A percentile compares a stretch with the other conserved stretches of the same genome.
Evolutionary conservation across 2,797 vertebrate genomes (phyloP).

Genomic region (Moxostoma hubbsi): DNA sequence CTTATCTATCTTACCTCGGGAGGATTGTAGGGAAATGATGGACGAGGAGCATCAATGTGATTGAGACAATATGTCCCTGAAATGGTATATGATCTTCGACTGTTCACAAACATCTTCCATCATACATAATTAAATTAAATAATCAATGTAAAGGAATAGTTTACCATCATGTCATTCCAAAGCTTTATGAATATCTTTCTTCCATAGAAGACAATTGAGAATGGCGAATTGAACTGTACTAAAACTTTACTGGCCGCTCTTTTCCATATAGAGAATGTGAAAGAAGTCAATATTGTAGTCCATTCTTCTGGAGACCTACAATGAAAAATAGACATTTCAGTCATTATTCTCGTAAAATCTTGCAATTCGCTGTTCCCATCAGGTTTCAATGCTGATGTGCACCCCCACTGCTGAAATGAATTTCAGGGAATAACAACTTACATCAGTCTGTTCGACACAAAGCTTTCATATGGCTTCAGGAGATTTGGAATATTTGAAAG

Average conservation of each 20-base stretch:
- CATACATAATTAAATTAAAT: neutral
- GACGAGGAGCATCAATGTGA: conserved; percentile 68
- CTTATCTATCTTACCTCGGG: conserved; percentile 59
- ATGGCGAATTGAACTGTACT: neutral
- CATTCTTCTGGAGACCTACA: neutral
- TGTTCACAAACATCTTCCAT: neutral
- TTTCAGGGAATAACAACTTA: neutral
- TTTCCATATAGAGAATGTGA: neutral
- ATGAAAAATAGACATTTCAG: no score
- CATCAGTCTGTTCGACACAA: neutral
- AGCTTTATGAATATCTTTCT: neutral
- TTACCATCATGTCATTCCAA: neutral
- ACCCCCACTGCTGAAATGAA: neutral
- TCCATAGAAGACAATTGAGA: conserved; percentile 3
- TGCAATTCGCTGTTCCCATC: no score
- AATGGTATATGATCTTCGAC: neutral
- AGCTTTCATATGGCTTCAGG: neutral
- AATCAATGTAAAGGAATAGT: neutral
- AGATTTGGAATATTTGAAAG: no score
- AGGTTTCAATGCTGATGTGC: no score
- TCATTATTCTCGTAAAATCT: neutral
- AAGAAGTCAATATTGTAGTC: neutral
- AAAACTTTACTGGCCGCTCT: neutral
- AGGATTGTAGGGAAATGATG: conserved; percentile 68
- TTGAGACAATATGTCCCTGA: conserved; percentile 22